Conservation (phyloP, 1,140 invertebrate species). For the Matsumurasca onukii region DNA sequence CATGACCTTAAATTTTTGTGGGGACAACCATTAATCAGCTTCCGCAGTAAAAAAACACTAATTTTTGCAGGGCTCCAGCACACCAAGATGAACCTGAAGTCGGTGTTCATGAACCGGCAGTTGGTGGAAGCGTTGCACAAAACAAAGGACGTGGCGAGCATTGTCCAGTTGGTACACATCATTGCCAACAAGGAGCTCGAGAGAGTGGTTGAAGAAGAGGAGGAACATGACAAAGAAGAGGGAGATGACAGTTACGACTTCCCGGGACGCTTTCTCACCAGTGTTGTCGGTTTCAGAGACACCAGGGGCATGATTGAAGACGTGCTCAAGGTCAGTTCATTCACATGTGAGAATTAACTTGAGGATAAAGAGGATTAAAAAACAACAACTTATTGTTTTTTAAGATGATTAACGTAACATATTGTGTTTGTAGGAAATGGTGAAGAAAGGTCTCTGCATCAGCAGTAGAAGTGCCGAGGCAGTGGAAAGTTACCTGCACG, state of each 20-base stretch:
- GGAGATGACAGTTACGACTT: constrained; percentile 42
- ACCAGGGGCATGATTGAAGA: constrained; percentile 28
- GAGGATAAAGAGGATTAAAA: too few relatives aligned
- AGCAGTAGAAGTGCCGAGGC: constrained; percentile 56
- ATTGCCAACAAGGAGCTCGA: constrained; percentile 44
- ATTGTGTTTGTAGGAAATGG: constrained; percentile 52
- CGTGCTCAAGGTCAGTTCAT: constrained; percentile 41
- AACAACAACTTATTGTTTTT: too few relatives aligned
- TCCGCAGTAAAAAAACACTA: too few relatives aligned
- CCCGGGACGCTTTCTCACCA: constrained; percentile 55
- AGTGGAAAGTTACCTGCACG: constrained; percentile 57
- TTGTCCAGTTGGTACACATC: constrained; percentile 52
- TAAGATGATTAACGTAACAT: background rate
- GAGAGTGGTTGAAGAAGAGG: constrained; percentile 43
- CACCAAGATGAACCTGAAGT: constrained; percentile 49
- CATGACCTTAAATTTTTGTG: too few relatives aligned
- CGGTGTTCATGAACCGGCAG: constrained; percentile 52
- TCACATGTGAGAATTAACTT: background rate
- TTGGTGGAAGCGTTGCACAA: constrained; percentile 56
- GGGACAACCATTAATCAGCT: too few relatives aligned
- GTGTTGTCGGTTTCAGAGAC: constrained; percentile 41
- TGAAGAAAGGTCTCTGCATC: constrained; percentile 63
- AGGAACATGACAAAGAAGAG: constrained; percentile 44
- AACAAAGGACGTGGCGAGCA: constrained; percentile 58
- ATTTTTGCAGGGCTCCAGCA: constrained; percentile 34